Evolutionary conservation across 2,888 invertebrate species (phyloP).

Genomic region (Tenthredo scrophulariae): DNA sequence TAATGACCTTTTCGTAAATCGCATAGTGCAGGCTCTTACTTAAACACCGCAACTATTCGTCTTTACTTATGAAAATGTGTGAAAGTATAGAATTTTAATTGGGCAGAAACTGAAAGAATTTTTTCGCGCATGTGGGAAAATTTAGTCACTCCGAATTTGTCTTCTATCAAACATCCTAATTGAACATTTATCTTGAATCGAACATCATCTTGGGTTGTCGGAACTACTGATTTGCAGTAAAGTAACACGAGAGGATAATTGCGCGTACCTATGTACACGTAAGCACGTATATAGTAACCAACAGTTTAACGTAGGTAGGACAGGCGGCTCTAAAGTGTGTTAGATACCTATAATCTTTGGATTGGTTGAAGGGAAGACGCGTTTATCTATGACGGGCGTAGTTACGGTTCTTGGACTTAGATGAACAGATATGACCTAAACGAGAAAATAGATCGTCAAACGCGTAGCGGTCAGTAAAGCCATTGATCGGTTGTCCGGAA

Average conservation of each 20-base stretch:
- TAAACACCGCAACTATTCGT: neutral
- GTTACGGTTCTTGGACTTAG: constrained; percentile 30
- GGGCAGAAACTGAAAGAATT: neutral
- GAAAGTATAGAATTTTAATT: neutral
- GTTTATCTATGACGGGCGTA: constrained; percentile 41
- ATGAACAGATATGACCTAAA: constrained; percentile 43
- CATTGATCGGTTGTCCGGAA: constrained; percentile 48
- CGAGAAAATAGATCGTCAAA: constrained; percentile 39
- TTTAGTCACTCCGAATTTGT: neutral
- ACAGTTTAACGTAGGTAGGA: neutral
- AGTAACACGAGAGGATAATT: neutral
- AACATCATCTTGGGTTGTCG: neutral
- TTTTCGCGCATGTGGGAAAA: neutral
- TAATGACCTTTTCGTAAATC: constrained; percentile 27
- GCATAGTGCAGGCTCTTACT: neutral
- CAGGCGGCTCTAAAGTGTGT: constrained; percentile 32
- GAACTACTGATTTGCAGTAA: neutral
- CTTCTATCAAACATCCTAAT: neutral
- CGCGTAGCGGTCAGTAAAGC: constrained; percentile 28
- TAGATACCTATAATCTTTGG: constrained; percentile 1
- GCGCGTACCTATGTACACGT: neutral
- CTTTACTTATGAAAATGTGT: neutral
- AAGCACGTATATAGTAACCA: neutral
- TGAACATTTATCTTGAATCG: neutral
- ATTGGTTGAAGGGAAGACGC: constrained; percentile 34